Evolutionary conservation across 2,113 vertebrate genomes (phyloP).

Genomic region (Trematomus loennbergii): DNA sequence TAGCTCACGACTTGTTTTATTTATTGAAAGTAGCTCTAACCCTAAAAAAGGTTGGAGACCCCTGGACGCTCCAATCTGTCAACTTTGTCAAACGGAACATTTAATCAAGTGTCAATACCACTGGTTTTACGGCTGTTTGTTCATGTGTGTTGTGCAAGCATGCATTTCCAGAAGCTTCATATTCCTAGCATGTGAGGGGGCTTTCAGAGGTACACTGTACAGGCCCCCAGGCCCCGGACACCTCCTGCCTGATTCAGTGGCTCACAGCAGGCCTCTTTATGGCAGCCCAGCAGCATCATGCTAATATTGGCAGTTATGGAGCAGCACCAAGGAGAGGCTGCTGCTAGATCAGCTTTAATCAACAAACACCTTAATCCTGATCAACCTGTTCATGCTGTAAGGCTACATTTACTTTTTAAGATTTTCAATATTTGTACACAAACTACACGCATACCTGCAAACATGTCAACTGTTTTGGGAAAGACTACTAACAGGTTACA

Average conservation of each 20-base stretch:
- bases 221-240: constrained; percentile 33
- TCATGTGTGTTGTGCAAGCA: constrained; percentile 6
- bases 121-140: constrained; percentile 11
- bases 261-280: constrained; percentile 56
- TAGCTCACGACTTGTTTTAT: too few species aligned
- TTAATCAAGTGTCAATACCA: background rate
- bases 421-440: too few species aligned
- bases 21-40: too few species aligned
- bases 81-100: constrained; percentile 35
- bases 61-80: constrained; percentile 36
- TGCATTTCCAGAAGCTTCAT: background rate
- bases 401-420: background rate
- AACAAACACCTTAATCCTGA: constrained; percentile 40
- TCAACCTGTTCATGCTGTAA: background rate
- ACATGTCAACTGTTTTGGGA: too few species aligned
- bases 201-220: constrained; percentile 46
- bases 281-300: constrained; percentile 7
- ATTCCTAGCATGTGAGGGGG: constrained; percentile 26
- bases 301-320: background rate
- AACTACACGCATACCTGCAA: too few species aligned
- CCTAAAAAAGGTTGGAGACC: too few species aligned
- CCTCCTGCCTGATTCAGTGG: constrained; percentile 58
- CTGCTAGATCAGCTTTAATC: constrained; percentile 14
- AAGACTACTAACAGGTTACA: too few species aligned
- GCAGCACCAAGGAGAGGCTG: constrained; percentile 17